Base-by-base conservation (phyloP, 2,888 invertebrate species). In the Lasiommata megera region DNA sequence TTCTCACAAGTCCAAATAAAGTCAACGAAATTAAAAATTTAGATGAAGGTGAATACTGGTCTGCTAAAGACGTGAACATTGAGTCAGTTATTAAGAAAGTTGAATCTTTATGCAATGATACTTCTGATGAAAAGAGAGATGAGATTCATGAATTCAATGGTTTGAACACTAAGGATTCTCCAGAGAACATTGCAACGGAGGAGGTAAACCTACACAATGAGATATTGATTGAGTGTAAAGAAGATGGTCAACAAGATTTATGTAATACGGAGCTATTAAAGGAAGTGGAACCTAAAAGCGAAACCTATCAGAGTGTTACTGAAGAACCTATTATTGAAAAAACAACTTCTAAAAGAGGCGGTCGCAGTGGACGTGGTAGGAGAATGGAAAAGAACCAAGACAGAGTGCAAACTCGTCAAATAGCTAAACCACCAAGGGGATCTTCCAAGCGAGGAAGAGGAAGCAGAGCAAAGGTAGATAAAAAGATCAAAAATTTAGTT, bases 21-120 rank as follows among this genome's bases (percentile, higher is more conserved):
- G 63, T 60, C 46, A 66, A 44, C 62, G 79, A 82, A 50, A 76
- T 84, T 53, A 92, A 91, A 75, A 87, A 80, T 76, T 93, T 94
- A 66, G 94, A 95, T 69, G 95, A 95, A 73, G 94, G 93, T 69
- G 95, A 95, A 76, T 94, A 94, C 67, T 96, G 95, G 95, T 94
- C 94, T 34, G 94, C 94, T 6, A 95, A 95, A 78, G 95, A 95
- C 72, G 92, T 95, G 0, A 95, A 95, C 71, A 95, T 95, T 64
- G 95, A 96, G 67, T 95, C 95, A 16, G 96, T 96, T 1, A 96
- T 96, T 62, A 95, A 96, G 79, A 95, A 94, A 70, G 94, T 95
- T 0, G 95, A 95, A 68, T 94, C 94, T 0, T 77, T 94, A 38
- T 94, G 94, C 76, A 87, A 81, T 63, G 89, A 91, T 60, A 76